A percentile compares a stretch with the other conserved stretches of the same genome.
phyloP scores from a whole-genome alignment of 1,140 invertebrate species.

The Diabrotica virgifera region DNA sequence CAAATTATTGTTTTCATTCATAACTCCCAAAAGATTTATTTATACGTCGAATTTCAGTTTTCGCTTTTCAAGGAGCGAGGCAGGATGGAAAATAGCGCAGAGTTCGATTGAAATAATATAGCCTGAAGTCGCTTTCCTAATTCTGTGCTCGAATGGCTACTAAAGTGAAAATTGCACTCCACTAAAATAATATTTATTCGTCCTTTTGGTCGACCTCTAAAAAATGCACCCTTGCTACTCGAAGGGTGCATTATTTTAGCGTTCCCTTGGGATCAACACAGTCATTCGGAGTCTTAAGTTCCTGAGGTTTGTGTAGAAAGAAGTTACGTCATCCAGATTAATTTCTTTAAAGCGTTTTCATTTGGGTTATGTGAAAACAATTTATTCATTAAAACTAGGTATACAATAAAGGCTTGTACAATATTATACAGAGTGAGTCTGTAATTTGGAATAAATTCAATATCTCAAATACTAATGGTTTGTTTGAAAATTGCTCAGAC shows the following conservation, averaged over 20 bases:
- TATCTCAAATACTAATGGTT: too few species aligned
- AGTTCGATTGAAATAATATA: constrained; percentile 8
- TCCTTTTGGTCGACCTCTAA: constrained; percentile 40
- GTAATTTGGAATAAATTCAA: too few species aligned
- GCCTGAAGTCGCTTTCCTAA: constrained; percentile 20
- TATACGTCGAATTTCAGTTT: background rate
- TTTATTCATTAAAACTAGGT: too few species aligned
- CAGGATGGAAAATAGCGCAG: background rate
- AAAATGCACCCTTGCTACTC: constrained; percentile 41
- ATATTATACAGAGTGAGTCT: too few species aligned
- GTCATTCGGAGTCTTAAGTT: background rate
- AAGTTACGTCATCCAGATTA: too few species aligned
- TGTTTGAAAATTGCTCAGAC: too few species aligned
- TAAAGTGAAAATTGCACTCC: constrained; percentile 43
- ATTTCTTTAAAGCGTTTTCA: too few species aligned
- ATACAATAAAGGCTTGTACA: too few species aligned
- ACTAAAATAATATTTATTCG: constrained; percentile 46
- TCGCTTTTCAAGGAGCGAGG: background rate
- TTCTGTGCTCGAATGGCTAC: constrained; percentile 35
- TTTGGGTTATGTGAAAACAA: too few species aligned
- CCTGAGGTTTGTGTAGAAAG: background rate
- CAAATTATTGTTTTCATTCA: background rate
- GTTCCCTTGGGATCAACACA: constrained; percentile 15
- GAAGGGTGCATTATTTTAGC: constrained; percentile 38
- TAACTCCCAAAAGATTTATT: background rate